Conservation (phyloP, 2,113 vertebrate species). For the Collichthys lucidus region DNA sequence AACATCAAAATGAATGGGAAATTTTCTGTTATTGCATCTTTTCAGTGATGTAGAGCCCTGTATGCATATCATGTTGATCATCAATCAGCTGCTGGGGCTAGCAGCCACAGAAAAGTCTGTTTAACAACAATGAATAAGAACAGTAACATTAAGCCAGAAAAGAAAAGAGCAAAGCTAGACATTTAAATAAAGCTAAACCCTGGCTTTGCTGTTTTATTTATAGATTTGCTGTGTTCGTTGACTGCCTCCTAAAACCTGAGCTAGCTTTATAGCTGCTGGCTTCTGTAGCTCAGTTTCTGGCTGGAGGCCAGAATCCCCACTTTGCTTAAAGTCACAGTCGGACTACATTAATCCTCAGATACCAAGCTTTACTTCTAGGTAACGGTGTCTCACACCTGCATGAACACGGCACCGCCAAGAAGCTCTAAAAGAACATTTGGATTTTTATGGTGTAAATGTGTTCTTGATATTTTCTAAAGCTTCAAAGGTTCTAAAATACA, state of each 20-base stretch:
- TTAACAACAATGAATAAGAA: background rate
- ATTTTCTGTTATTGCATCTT: no score
- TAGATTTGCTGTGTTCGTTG: background rate
- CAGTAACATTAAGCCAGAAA: background rate
- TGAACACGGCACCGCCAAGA: no score
- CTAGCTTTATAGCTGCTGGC: background rate
- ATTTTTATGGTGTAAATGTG: no score
- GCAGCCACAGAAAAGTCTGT: background rate
- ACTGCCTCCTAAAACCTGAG: background rate
- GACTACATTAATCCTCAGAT: background rate
- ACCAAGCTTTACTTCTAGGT: background rate
- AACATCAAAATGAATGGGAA: background rate
- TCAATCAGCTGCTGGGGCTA: background rate
- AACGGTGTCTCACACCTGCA: background rate
- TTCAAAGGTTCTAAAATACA: no score
- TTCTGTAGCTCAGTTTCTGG: background rate
- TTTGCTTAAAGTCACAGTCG: background rate
- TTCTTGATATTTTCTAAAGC: no score
- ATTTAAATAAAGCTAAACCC: background rate
- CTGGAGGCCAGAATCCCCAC: background rate
- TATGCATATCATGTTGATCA: no score
- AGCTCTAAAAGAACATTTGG: no score
- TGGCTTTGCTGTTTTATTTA: background rate
- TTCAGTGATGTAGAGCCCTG: background rate
- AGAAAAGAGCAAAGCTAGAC: background rate